Percentiles rank a stretch among this genome's conserved stretches.
Evolutionary conservation across 2,797 vertebrate species (phyloP).

Genomic region (Rhinoraja longicauda): DNA sequence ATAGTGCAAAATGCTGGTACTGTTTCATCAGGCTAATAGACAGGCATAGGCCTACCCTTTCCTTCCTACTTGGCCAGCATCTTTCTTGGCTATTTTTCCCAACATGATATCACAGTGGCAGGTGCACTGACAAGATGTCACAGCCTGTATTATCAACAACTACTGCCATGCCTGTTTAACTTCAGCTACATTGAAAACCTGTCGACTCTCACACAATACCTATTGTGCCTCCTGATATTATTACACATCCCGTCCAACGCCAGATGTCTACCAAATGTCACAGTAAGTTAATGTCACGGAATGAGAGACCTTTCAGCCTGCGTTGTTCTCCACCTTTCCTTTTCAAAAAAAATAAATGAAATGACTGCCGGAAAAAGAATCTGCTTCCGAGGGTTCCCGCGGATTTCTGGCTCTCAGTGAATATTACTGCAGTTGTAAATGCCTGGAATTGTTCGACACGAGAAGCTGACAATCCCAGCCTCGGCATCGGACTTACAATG

Average conservation of each 20-base stretch:
- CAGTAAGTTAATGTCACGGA: slow-evolving; percentile 32
- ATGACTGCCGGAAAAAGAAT: not conserved
- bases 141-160: slow-evolving; percentile 12
- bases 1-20: not conserved
- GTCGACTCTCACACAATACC: slow-evolving; percentile 37
- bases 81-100: not conserved
- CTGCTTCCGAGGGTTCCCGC: not conserved
- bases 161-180: slow-evolving; percentile 32
- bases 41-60: not conserved
- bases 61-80: not conserved
- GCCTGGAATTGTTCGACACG: too few species aligned
- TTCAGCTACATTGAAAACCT: slow-evolving; percentile 29
- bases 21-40: not conserved
- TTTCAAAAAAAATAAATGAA: not conserved
- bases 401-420: not conserved
- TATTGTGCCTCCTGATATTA: slow-evolving; percentile 37
- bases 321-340: not conserved
- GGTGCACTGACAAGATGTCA: slow-evolving; percentile 37
- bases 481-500: not conserved
- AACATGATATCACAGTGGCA: slow-evolving; percentile 31
- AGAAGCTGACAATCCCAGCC: not conserved
- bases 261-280: slow-evolving; percentile 36
- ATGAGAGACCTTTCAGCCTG: slow-evolving; percentile 20
- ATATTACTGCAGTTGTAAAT: not conserved
- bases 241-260: not conserved